Percentiles rank a stretch among this genome's conserved stretches.
Conservation (phyloP, 2,113 vertebrate genomes). For the Hippopotamus amphibius region DNA sequence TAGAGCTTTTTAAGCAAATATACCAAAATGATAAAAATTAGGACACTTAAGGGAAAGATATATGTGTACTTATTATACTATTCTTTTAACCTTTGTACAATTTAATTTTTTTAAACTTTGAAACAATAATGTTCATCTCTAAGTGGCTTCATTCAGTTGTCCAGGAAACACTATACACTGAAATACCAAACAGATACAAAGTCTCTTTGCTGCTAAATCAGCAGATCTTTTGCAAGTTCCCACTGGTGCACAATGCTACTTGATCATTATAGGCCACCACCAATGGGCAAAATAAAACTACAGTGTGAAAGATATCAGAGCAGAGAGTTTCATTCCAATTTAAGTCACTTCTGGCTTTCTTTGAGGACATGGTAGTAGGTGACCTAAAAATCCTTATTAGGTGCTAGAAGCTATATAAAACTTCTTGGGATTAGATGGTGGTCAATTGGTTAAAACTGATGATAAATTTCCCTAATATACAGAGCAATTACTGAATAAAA, state of each 20-base stretch:
- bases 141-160: neutral
- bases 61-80: neutral
- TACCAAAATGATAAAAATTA: neutral
- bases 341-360: neutral
- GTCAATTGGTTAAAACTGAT: neutral
- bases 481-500: conserved; percentile 8
- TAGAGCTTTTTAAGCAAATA: neutral
- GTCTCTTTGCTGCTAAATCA: neutral
- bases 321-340: neutral
- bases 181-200: neutral
- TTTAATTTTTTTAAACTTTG: conserved; percentile 20
- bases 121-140: neutral
- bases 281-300: neutral
- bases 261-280: neutral
- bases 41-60: neutral
- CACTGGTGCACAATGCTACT: neutral
- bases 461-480: neutral
- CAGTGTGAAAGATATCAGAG: neutral
- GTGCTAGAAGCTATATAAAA: neutral
- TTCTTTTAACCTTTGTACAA: neutral
- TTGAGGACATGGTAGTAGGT: neutral
- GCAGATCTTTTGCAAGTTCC: neutral
- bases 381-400: neutral
- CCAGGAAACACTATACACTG: neutral
- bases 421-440: neutral